Base-by-base conservation (phyloP, 92 coral and sea anemone genomes). In the Parazoanthus atlanticus region DNA sequence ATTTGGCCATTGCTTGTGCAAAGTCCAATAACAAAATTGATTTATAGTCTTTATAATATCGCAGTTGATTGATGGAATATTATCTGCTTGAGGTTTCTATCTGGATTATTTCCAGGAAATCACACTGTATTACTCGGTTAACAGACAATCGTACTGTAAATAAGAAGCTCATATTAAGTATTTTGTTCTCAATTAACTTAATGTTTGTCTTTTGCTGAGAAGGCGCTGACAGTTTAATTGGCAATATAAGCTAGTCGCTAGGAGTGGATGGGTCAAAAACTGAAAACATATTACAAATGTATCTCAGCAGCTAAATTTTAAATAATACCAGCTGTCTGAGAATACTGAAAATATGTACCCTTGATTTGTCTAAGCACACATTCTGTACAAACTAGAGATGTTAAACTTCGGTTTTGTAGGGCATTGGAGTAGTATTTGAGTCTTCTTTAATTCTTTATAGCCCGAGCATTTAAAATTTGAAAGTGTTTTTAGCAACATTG, bases 211-310 rank as follows among this genome's bases (percentile, higher is more conserved):
- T 71, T 69, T 70, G 70, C 61, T 70, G 87, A 84, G 26, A 69
- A 56, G 64, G 78, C 87, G 87, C 66, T 84, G 87, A 84, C 87
- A 84, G 67, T 49, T 69, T 84, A 70, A 84, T 71, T 84, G 78
- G 78, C 41, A 21, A 16, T 69, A 77, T 43, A 69, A 40, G 78
- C 78, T 21, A 40, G 38, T 84, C 61, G 19, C 64, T 13, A 1
- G 19, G 36, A 84, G n/a, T 15, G 41, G 67, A 38, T 84, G 64
- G 54, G 38, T 8, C 40, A 41, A 70, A 67, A 28, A 33, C 41
- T 80, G 70, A 54, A 31, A 10, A 84, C 61, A 70, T 41, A 43
- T 67, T 46, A 49, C 34, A 65, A 65, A 38, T 28, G 43, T 52
- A 80, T 80, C 71, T 54, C 84, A 10, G 76, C 77, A 64, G 25